These are phyloP conservation scores for Pomacea maculata DNA, from an alignment of 1,140 invertebrate species.

Conservation along the genomic window DNA sequence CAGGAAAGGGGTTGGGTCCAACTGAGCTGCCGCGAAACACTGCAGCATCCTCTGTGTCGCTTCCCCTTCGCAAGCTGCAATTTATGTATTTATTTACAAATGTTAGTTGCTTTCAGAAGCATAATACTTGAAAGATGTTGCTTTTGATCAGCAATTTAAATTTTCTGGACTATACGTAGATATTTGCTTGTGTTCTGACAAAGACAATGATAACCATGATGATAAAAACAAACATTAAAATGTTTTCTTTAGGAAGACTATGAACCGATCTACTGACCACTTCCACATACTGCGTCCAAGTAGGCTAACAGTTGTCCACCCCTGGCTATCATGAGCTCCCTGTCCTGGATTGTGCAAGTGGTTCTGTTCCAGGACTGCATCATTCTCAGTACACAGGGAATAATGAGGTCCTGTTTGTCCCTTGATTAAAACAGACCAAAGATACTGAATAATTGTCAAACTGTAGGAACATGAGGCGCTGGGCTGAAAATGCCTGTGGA, in stretches of 20 bases:
- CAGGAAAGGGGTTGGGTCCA: conserved; percentile 25
- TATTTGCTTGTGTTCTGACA: too few species aligned
- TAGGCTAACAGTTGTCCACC: conserved; percentile 23
- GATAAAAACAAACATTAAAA: too few species aligned
- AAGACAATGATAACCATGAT: too few species aligned
- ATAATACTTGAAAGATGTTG: too few species aligned
- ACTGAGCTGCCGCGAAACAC: conserved; percentile 26
- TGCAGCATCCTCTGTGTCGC: conserved; percentile 24
- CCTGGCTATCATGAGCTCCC: background rate
- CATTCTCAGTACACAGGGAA: conserved; percentile 19
- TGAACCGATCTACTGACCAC: conserved; percentile 6
- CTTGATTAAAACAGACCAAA: background rate
- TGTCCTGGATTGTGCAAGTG: conserved; percentile 14
- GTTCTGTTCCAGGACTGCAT: conserved; percentile 27
- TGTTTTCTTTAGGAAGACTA: too few species aligned
- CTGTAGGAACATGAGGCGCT: too few species aligned
- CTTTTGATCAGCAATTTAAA: too few species aligned
- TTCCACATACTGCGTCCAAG: conserved; percentile 21
- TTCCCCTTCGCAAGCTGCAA: conserved; percentile 26
- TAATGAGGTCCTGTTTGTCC: conserved; percentile 10
- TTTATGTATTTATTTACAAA: too few species aligned
- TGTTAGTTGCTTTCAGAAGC: too few species aligned
- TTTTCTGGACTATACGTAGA: too few species aligned
- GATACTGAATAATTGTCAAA: too few species aligned
- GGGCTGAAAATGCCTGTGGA: too few species aligned